Percentiles rank a stretch among this genome's conserved stretches.
phyloP scores from a whole-genome alignment of 1,140 invertebrate species.

The Drosophila dunni region DNA sequence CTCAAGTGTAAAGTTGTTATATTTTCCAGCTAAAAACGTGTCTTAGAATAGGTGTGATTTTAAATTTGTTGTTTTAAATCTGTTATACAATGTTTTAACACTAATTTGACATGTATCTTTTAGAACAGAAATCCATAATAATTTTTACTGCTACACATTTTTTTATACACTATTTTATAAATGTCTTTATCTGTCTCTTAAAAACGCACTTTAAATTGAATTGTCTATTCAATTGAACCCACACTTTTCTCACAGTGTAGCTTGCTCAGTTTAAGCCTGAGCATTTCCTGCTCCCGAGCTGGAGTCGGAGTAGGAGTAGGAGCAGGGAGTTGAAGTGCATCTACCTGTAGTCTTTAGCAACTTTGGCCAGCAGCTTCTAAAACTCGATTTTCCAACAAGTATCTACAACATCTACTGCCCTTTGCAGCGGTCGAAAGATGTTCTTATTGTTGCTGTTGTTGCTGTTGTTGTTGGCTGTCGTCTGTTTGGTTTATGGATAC shows the following conservation, averaged over 20 bases:
- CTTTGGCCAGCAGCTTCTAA: constrained; percentile 40
- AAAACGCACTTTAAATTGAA: not conserved
- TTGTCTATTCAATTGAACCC: too few relatives aligned
- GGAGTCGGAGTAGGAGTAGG: too few relatives aligned
- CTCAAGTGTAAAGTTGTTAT: too few relatives aligned
- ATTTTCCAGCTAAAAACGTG: too few relatives aligned
- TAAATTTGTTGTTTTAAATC: too few relatives aligned
- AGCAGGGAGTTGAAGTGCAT: constrained; percentile 37
- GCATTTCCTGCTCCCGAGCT: constrained; percentile 46
- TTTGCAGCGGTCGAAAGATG: constrained; percentile 9
- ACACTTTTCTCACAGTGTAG: not conserved
- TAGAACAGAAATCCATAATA: too few relatives aligned
- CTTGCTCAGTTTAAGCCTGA: constrained; percentile 38
- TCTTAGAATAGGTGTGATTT: too few relatives aligned
- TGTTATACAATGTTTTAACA: too few relatives aligned
- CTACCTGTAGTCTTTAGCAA: constrained; percentile 37
- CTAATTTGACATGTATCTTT: too few relatives aligned
- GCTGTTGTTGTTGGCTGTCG: constrained; percentile 12
- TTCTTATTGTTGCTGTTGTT: constrained; percentile 9
- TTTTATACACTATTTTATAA: too few relatives aligned
- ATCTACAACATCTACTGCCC: constrained; percentile 39
- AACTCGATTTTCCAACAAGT: constrained; percentile 48
- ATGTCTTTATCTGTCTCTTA: too few relatives aligned
- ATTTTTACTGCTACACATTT: too few relatives aligned
- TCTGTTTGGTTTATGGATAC: constrained; percentile 74